phyloP scores from a whole-genome alignment of 2,888 invertebrate genomes.

The Ypsolopha sequella region DNA sequence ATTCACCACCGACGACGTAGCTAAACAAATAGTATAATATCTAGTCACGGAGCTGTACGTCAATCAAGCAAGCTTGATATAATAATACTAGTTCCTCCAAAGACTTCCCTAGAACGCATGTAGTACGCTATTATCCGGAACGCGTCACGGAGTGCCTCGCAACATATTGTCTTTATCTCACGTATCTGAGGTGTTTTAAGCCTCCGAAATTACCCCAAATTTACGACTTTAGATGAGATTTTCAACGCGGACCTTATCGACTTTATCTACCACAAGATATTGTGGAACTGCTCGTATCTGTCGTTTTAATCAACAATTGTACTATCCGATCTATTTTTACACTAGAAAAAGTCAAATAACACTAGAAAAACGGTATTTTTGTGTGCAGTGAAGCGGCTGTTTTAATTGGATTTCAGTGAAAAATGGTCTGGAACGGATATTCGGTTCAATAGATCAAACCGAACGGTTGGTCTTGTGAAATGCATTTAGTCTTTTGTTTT shows the following conservation, averaged over 20 bases:
- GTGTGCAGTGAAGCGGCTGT: not conserved
- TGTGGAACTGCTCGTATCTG: slow-evolving; percentile 36
- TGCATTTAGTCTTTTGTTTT: not conserved
- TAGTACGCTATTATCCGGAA: too few relatives aligned
- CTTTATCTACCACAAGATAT: slow-evolving; percentile 52
- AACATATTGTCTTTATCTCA: slow-evolving; percentile 41
- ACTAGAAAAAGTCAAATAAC: too few relatives aligned
- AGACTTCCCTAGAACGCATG: too few relatives aligned
- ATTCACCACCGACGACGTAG: too few relatives aligned
- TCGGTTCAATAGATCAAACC: too few relatives aligned
- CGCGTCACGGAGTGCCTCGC: too few relatives aligned
- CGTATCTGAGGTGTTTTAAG: slow-evolving; percentile 66
- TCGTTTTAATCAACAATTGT: slow-evolving; percentile 32
- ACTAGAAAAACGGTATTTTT: not conserved
- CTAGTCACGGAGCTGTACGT: too few relatives aligned
- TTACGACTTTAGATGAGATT: slow-evolving; percentile 60
- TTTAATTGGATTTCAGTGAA: not conserved
- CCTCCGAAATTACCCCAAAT: slow-evolving; percentile 63
- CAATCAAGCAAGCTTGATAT: too few relatives aligned
- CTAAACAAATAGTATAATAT: too few relatives aligned
- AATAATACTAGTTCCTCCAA: too few relatives aligned
- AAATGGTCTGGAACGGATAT: too few relatives aligned
- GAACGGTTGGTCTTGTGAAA: too few relatives aligned
- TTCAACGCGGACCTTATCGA: slow-evolving; percentile 51
- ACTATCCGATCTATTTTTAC: not conserved